Percentiles rank a stretch among this genome's conserved stretches.
Evolutionary conservation across 2,888 invertebrate species (phyloP).

Genomic region (Pachycephus smyrnensis): DNA sequence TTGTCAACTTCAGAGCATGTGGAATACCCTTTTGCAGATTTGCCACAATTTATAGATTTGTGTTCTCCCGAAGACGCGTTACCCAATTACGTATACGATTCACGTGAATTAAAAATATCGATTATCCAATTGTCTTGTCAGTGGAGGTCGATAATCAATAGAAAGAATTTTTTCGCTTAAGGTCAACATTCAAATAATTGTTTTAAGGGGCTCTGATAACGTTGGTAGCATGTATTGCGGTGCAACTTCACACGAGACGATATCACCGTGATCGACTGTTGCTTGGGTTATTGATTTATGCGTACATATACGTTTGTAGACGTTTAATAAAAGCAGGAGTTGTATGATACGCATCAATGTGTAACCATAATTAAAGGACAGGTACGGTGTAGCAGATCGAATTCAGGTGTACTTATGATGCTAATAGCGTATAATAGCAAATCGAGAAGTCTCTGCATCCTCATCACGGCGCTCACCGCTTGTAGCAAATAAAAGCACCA

Average conservation of each 20-base stretch:
- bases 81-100: not conserved
- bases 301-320: not conserved
- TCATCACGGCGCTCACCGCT: not conserved
- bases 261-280: constrained; percentile 3
- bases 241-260: constrained; percentile 4
- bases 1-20: constrained; percentile 23
- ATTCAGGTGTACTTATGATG: not conserved
- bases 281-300: constrained; percentile 11
- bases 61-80: not conserved
- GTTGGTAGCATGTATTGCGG: not conserved
- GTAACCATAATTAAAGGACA: constrained; percentile 1
- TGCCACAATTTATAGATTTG: not conserved
- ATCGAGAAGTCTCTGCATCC: not conserved
- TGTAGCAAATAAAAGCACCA: not conserved
- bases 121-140: not conserved
- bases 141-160: not conserved
- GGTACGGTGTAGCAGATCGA: not conserved
- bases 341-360: not conserved
- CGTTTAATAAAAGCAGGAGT: not conserved
- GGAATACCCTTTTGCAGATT: not conserved
- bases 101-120: not conserved
- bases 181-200: not conserved
- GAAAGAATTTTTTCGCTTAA: not conserved
- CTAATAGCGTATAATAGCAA: not conserved
- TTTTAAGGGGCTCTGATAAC: not conserved